Evolutionary conservation across 2,113 vertebrate genomes (phyloP), one percentile per base, ranked within the genome.

Genomic region (Oncorhynchus clarkii): DNA sequence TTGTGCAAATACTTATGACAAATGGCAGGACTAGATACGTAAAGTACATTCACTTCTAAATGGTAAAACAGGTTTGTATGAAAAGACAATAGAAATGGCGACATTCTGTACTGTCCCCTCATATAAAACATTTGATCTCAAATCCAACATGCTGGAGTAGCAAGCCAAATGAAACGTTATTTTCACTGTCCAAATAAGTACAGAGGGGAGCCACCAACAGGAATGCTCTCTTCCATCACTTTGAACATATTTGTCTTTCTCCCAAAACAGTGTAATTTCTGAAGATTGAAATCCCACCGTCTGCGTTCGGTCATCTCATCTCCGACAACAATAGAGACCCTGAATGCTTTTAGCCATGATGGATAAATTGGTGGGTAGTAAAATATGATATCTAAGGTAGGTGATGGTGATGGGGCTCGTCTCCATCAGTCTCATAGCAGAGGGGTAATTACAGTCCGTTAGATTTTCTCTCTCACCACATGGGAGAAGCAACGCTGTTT

Each of bases 361-460:
- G 94, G 94, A 94, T 94, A 95, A 96, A 95, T 95, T 95, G 92
- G 93, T 89, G 88, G 93, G 94, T 95, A 91, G 92, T 93, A 94
- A 94, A 93, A 93, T 92, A 95, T 91, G 89, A 92, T 94, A 95
- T 91, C 89, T 91, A 91, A 93, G 89, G 91, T 92, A 94, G 92
- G 88, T 94, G 92, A 57, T 45, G 9, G 39, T 11, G 39, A 89
- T 87, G 90, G 87, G 89, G 87, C 93, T 93, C 93, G 90, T 94
- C 94, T 89, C 85, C 94, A 90, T 90, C 93, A 94, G 92, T 90
- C 93, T 94, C 88, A 94, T 81, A 89, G 88, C 91, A 92, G 94
- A 90, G 90, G 31, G 31, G 31, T 95, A 95, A 95, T 95, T 95
- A 95, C 91, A 93, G 93, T 94, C 91, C 94, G 87, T 88, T 92